phyloP scores from a whole-genome alignment of 2,113 vertebrate species.

The Lipophrys pholis region DNA sequence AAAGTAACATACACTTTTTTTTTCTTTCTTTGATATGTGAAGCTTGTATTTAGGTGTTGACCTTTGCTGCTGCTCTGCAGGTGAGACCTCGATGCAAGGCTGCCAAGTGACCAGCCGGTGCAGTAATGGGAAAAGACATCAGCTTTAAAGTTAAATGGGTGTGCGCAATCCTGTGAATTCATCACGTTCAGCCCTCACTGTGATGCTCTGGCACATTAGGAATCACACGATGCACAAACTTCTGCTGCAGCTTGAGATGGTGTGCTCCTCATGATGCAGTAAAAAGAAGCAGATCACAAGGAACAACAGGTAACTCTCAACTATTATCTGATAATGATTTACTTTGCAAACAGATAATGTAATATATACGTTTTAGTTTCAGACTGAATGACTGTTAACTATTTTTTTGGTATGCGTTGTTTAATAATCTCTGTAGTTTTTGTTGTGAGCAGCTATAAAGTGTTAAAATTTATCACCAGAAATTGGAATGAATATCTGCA shows the following conservation, averaged over 20 bases:
- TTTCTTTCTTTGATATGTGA: neutral
- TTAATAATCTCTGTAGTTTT: no score
- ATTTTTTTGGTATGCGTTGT: no score
- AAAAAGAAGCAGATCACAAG: conserved; percentile 21
- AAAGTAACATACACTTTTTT: neutral
- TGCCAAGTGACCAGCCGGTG: conserved; percentile 68
- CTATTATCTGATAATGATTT: neutral
- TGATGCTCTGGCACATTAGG: conserved; percentile 21
- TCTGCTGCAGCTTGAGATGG: conserved; percentile 5
- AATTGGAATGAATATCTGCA: neutral
- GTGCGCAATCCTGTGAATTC: conserved; percentile 28
- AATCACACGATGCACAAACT: conserved; percentile 6
- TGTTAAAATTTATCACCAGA: no score
- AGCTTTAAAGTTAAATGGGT: conserved; percentile 38
- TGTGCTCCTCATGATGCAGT: neutral
- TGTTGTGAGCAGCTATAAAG: no score
- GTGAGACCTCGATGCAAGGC: conserved; percentile 36
- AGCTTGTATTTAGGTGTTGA: neutral
- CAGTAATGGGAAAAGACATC: conserved; percentile 59
- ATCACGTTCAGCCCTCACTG: conserved; percentile 22
- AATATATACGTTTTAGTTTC: no score
- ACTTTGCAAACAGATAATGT: no score
- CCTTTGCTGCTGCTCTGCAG: conserved; percentile 13
- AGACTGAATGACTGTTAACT: neutral
- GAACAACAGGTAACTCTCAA: conserved; percentile 41